These are phyloP conservation scores for Hemithea aestivaria DNA, from an alignment of 2,888 invertebrate genomes.

Conservation along the genomic window DNA sequence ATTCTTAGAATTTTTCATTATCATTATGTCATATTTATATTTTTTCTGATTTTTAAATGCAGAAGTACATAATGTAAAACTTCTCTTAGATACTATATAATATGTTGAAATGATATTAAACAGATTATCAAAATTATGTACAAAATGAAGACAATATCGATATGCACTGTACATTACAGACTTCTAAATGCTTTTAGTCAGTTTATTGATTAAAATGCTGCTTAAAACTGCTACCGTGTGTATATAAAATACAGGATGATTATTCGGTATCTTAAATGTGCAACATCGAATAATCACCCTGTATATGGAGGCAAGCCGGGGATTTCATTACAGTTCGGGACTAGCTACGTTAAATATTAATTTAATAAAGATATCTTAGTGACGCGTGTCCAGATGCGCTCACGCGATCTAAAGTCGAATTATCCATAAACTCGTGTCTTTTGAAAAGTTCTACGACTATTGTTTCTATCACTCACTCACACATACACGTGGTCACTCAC, in stretches of 20 bases:
- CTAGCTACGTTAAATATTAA: constrained; percentile 41
- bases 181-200: constrained; percentile 39
- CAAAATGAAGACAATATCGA: constrained; percentile 65
- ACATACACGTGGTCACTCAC: constrained; percentile 31
- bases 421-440: constrained; percentile 33
- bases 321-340: constrained; percentile 41
- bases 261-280: background rate
- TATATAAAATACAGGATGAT: too few relatives aligned
- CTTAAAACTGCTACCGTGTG: background rate
- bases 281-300: constrained; percentile 2
- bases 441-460: constrained; percentile 38
- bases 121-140: constrained; percentile 62
- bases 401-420: constrained; percentile 14
- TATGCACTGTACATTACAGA: constrained; percentile 67
- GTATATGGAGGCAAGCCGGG: constrained; percentile 27
- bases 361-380: constrained; percentile 7
- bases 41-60: constrained; percentile 53
- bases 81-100: constrained; percentile 32
- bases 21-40: constrained; percentile 45
- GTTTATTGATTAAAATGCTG: constrained; percentile 10
- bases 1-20: constrained; percentile 41
- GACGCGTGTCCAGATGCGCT: constrained; percentile 1
- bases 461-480: constrained; percentile 31
- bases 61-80: constrained; percentile 53
- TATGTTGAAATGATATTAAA: constrained; percentile 34